Evolutionary conservation across 2,797 vertebrate genomes (phyloP), one percentile per base, ranked within the genome.

Genomic region (Sciurus carolinensis): DNA sequence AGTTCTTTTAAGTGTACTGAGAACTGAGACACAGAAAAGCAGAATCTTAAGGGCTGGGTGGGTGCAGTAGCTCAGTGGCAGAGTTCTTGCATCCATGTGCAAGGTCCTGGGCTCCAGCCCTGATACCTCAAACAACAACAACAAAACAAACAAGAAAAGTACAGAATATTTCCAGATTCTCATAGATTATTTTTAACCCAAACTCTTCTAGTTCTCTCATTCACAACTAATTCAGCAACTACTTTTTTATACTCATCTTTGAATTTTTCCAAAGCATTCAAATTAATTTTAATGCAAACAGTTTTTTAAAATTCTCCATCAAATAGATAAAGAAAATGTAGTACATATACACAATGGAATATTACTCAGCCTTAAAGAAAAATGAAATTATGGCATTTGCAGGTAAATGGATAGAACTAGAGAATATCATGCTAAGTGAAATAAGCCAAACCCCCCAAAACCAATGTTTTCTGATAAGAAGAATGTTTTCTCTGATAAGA

Each of bases 281-380:
- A 91, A 80, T 76, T 84, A 83, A 66, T 64, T 84, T 87, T 59
- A 91, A 66, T 72, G 47, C 24, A 81, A 88, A 64, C 47, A 73
- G 75, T 10, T 15, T 93, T 80, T 57, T 18, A 28, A 72, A 82
- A 91, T 4, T 57, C 33, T 30, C 62, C 7, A 81, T 28, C 42
- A 26, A 47, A 47, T 47, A 5, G 44, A 47, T 47, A 47, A 47
- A 47, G 44, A 47, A 47, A 47, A 47, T 47, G 44, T 47, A 5
- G 44, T 47, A 47, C 44, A 47, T 47, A 47, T 47, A 47, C 44
- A 47, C 44, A 47, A 47, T 47, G 44, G 44, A 47, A 47, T 47
- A 47, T 47, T 47, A 47, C 44, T 47, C 44, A 47, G 44, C 44
- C 44, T 47, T 47, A 47, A 9, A 47, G 44, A 47, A 47, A 47